These are phyloP conservation scores for Chaunax sp. DNA, from an alignment of 2,797 vertebrate genomes.

Conservation along the genomic window DNA sequence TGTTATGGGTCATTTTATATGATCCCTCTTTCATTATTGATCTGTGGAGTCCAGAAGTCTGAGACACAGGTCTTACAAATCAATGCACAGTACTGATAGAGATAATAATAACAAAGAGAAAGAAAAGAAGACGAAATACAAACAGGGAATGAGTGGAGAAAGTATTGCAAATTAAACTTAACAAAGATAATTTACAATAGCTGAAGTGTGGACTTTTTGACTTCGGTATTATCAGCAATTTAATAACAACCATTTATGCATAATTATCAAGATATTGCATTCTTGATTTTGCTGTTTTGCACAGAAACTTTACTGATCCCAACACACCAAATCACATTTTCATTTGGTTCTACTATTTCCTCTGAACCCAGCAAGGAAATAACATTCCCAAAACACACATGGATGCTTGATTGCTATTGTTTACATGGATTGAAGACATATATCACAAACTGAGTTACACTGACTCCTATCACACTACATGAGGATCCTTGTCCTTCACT, in stretches of 20 bases:
- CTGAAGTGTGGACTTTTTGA: not conserved
- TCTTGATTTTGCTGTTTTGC: not conserved
- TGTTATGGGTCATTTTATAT: constrained; percentile 45
- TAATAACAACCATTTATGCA: not conserved
- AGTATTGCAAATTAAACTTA: not conserved
- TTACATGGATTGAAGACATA: too few relatives aligned
- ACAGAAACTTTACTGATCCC: not conserved
- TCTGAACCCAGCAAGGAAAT: not conserved
- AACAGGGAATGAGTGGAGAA: not conserved
- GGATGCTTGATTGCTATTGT: not conserved
- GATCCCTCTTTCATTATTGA: constrained; percentile 57
- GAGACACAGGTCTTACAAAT: constrained; percentile 48
- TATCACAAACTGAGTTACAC: too few relatives aligned
- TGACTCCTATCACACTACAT: too few relatives aligned
- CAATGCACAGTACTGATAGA: constrained; percentile 37
- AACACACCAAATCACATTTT: not conserved
- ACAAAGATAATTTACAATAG: constrained; percentile 8
- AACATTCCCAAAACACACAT: not conserved
- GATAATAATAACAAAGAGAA: not conserved
- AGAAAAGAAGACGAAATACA: not conserved
- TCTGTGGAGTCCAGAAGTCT: constrained; percentile 59
- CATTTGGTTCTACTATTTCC: not conserved
- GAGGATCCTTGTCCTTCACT: too few relatives aligned
- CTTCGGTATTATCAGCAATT: not conserved
- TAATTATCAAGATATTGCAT: not conserved